Evolutionary conservation across 2,888 invertebrate genomes (phyloP).

Genomic region (Frankliniella intonsa): DNA sequence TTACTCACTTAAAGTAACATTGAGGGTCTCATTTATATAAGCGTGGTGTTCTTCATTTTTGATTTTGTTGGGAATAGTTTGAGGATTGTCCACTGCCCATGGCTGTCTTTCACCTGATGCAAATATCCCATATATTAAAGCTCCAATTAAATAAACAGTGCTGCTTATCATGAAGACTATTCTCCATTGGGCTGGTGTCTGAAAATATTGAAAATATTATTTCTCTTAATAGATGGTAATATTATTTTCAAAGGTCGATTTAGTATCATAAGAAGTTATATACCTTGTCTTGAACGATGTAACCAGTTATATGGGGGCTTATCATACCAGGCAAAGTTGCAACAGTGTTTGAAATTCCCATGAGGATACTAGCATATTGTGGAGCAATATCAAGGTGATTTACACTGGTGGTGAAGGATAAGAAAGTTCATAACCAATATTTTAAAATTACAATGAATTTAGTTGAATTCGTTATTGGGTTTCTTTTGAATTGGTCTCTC

Average conservation of each 20-base stretch:
- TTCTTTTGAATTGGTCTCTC: neutral
- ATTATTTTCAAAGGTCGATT: neutral
- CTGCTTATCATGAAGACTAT: slow-evolving; percentile 81
- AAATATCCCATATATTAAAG: slow-evolving; percentile 73
- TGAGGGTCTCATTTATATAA: too few species aligned
- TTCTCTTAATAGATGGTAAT: neutral
- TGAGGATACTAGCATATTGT: slow-evolving; percentile 53
- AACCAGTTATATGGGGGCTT: slow-evolving; percentile 52
- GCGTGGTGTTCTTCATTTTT: too few species aligned
- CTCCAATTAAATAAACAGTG: slow-evolving; percentile 76
- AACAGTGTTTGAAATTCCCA: slow-evolving; percentile 56
- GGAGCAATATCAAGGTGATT: slow-evolving; percentile 56
- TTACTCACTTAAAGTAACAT: too few species aligned
- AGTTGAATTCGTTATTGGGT: too few species aligned
- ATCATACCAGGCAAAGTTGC: slow-evolving; percentile 55
- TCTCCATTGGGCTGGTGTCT: slow-evolving; percentile 76
- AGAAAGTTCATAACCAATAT: neutral
- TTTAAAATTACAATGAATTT: neutral
- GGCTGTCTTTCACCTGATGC: slow-evolving; percentile 77
- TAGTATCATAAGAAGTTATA: too few species aligned
- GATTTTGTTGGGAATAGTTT: neutral
- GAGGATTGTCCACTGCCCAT: slow-evolving; percentile 60
- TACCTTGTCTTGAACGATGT: slow-evolving; percentile 49
- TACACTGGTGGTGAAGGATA: slow-evolving; percentile 51
- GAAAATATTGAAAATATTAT: slow-evolving; percentile 41